Evolutionary conservation across 2,888 invertebrate species (phyloP).

Genomic region (Galerucella nymphaeae): DNA sequence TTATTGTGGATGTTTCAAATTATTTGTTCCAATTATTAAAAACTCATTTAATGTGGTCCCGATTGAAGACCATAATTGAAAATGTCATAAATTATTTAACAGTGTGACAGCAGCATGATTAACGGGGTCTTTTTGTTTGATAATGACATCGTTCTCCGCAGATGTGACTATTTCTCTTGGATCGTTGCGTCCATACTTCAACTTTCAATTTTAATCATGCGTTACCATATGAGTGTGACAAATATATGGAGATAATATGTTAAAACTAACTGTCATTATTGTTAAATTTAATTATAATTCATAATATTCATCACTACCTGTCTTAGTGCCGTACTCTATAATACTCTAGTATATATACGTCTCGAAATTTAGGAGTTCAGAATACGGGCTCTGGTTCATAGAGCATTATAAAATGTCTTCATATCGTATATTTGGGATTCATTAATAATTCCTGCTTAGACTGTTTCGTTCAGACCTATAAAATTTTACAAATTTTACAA

Average conservation of each 20-base stretch:
- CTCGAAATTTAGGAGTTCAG: too few species aligned
- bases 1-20: constrained; percentile 24
- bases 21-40: constrained; percentile 35
- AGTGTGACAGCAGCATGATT: constrained; percentile 16
- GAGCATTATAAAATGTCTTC: constrained; percentile 7
- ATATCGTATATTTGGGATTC: constrained; percentile 13
- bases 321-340: too few species aligned
- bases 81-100: constrained; percentile 21
- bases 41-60: constrained; percentile 16
- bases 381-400: too few species aligned
- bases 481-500: background rate
- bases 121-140: constrained; percentile 26
- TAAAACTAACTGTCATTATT: too few species aligned
- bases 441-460: constrained; percentile 10
- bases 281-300: too few species aligned
- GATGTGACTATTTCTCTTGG: constrained; percentile 22
- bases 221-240: background rate
- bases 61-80: constrained; percentile 23
- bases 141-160: constrained; percentile 24
- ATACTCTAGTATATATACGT: too few species aligned
- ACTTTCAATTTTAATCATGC: constrained; percentile 3
- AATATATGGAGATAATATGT: background rate
- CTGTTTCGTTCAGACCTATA: constrained; percentile 8
- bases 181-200: background rate
- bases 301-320: too few species aligned